These are phyloP conservation scores for Peromyscus leucopus DNA, from an alignment of 2,113 vertebrate genomes.

Conservation along the genomic window DNA sequence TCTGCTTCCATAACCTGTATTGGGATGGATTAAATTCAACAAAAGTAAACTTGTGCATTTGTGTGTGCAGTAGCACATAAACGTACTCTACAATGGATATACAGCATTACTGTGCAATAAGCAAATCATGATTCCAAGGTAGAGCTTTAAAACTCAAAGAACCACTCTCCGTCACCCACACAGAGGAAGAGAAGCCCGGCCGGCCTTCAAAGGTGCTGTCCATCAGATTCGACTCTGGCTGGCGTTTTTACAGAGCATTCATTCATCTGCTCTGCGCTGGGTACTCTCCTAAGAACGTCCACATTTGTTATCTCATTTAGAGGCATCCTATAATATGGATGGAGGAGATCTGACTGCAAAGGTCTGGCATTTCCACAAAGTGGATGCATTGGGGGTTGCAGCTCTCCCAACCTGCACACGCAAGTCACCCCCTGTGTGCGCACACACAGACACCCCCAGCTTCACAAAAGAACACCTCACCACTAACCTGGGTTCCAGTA, in stretches of 20 bases:
- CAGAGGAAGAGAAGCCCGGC: too few relatives aligned
- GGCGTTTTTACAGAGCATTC: conserved; percentile 13
- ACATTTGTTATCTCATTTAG: conserved; percentile 46
- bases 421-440: not conserved
- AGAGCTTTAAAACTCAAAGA: conserved; percentile 48
- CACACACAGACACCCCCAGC: not conserved
- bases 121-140: conserved; percentile 25
- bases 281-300: conserved; percentile 29
- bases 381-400: not conserved
- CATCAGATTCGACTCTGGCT: not conserved
- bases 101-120: conserved; percentile 10
- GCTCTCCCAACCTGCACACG: not conserved
- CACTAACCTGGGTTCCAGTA: not conserved
- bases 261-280: not conserved
- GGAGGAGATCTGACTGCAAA: not conserved
- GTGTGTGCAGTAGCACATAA: conserved; percentile 36
- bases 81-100: not conserved
- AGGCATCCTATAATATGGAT: not conserved
- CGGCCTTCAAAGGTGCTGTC: not conserved
- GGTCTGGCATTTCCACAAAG: conserved; percentile 1
- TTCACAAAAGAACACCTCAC: conserved; percentile 31
- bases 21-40: not conserved
- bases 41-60: conserved; percentile 53
- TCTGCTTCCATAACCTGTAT: not conserved
- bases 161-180: not conserved